A percentile compares a stretch with the other conserved stretches of the same genome.
phyloP scores from a whole-genome alignment of 1,140 invertebrate species.

The Medauroidea extradentata region DNA sequence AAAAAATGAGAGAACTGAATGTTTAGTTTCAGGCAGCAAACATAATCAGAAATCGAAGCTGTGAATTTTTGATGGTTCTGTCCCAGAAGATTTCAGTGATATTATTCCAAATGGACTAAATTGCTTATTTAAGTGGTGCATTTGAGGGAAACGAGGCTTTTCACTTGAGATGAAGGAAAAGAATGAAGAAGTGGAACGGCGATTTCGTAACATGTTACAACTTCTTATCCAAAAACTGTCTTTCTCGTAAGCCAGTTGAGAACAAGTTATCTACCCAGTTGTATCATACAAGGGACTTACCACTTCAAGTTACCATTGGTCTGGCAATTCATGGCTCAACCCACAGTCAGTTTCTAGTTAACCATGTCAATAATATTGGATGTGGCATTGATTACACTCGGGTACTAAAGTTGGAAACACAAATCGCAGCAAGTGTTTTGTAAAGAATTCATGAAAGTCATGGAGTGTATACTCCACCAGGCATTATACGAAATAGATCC shows the following conservation, averaged over 20 bases:
- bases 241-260: background rate
- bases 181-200: background rate
- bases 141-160: background rate
- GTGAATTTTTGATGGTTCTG: background rate
- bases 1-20: background rate
- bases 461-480: too few relatives aligned
- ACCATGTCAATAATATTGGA: too few relatives aligned
- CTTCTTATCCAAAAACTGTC: background rate
- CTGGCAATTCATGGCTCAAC: slow-evolving; percentile 1
- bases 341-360: too few relatives aligned
- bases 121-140: slow-evolving; percentile 8
- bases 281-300: background rate
- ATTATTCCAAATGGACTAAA: background rate
- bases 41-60: background rate
- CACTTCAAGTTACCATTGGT: slow-evolving; percentile 14
- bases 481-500: too few relatives aligned
- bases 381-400: too few relatives aligned
- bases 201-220: background rate
- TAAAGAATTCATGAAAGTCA: too few relatives aligned
- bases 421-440: too few relatives aligned
- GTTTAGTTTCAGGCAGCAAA: slow-evolving; percentile 3
- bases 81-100: background rate
- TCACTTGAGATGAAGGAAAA: background rate
- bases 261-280: background rate
- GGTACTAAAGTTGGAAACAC: too few relatives aligned